Percentiles rank a stretch among this genome's conserved stretches.
These are phyloP conservation scores for Aspiorhynchus laticeps DNA, from an alignment of 2,113 vertebrate genomes.

Conservation along the genomic window DNA sequence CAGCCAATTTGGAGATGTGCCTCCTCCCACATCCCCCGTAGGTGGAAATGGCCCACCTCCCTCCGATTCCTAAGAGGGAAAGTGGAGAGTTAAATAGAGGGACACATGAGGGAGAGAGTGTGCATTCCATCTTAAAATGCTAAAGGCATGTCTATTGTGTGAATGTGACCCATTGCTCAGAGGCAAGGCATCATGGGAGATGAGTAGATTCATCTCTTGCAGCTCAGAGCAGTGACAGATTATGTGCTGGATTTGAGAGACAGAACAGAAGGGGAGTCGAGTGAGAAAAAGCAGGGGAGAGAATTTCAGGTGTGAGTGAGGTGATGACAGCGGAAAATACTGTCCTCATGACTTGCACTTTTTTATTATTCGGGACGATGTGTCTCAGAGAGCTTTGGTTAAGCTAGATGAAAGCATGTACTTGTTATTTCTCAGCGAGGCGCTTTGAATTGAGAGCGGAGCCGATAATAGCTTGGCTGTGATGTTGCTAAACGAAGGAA, in stretches of 20 bases:
- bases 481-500: constrained; percentile 61
- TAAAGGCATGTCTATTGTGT: constrained; percentile 49
- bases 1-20: background rate
- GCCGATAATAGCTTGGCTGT: constrained; percentile 42
- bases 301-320: constrained; percentile 57
- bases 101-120: constrained; percentile 23
- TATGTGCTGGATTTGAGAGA: constrained; percentile 47
- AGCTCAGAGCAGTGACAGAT: constrained; percentile 54
- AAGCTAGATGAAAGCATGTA: constrained; percentile 63
- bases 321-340: constrained; percentile 51
- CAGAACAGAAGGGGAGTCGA: constrained; percentile 37
- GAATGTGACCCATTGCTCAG: constrained; percentile 49
- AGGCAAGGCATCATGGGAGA: constrained; percentile 46
- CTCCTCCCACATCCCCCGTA: background rate
- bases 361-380: constrained; percentile 45
- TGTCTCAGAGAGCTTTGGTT: constrained; percentile 37
- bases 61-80: background rate
- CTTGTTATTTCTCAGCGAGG: constrained; percentile 49
- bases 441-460: constrained; percentile 23
- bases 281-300: constrained; percentile 5
- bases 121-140: constrained; percentile 44
- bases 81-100: constrained; percentile 48
- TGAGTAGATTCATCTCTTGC: constrained; percentile 50
- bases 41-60: constrained; percentile 2
- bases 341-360: constrained; percentile 54